Percentiles rank a stretch among this genome's conserved stretches.
Evolutionary conservation across 2,888 invertebrate species (phyloP).

Genomic region (Calliphora vomitoria): DNA sequence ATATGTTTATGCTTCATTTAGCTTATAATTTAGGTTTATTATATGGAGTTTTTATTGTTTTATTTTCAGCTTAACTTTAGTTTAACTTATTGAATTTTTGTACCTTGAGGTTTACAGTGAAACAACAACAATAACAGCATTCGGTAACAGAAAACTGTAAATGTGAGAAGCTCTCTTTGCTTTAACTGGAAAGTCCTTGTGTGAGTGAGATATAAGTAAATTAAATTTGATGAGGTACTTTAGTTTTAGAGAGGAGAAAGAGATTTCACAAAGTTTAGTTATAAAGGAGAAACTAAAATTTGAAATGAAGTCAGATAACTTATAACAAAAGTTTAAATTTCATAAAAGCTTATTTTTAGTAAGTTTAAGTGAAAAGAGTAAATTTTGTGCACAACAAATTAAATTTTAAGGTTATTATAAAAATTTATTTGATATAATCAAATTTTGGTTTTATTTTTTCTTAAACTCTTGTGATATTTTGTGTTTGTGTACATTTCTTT

Average conservation of each 20-base stretch:
- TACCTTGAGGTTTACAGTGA: conserved; percentile 57
- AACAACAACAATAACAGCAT: conserved; percentile 59
- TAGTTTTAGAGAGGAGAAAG: conserved; percentile 7
- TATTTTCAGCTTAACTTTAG: not conserved
- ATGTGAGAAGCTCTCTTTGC: conserved; percentile 38
- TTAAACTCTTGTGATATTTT: not conserved
- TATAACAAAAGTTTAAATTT: not conserved
- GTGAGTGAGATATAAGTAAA: not conserved
- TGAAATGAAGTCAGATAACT: no score
- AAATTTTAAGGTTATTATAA: no score
- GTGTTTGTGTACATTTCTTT: not conserved
- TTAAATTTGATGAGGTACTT: conserved; percentile 34
- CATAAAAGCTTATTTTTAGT: not conserved
- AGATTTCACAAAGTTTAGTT: not conserved
- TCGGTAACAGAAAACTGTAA: not conserved
- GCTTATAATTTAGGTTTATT: conserved; percentile 4
- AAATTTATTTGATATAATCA: no score
- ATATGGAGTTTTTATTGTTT: not conserved
- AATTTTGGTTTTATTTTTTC: no score
- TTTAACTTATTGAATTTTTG: conserved; percentile 54
- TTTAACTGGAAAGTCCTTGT: conserved; percentile 19
- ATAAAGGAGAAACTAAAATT: no score
- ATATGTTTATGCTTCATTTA: not conserved
- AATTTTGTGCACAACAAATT: no score
- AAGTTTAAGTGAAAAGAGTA: no score